These are phyloP conservation scores for Danaus plexippus DNA, from an alignment of 1,140 invertebrate species.

Conservation along the genomic window DNA sequence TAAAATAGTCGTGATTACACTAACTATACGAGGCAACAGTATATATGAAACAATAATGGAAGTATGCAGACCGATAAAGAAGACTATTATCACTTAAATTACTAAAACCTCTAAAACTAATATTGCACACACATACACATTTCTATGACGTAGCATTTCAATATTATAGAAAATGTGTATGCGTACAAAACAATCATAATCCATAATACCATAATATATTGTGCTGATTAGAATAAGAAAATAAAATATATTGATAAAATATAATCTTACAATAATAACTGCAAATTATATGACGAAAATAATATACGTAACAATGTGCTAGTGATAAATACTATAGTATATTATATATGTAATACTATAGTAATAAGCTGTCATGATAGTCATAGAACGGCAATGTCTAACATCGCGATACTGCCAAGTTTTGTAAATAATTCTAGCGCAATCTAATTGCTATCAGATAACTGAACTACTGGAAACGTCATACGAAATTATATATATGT, in stretches of 20 bases:
- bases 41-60: constrained; percentile 56
- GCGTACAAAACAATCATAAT: constrained; percentile 61
- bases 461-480: constrained; percentile 46
- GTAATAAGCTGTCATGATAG: constrained; percentile 33
- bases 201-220: constrained; percentile 66
- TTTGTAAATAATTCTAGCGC: constrained; percentile 52
- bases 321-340: constrained; percentile 34
- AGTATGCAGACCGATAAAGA: constrained; percentile 37
- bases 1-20: constrained; percentile 62
- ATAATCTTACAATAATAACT: constrained; percentile 63
- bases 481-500: constrained; percentile 54
- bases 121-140: constrained; percentile 72
- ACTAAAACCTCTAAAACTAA: constrained; percentile 64
- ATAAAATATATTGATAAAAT: constrained; percentile 69
- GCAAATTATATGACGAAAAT: constrained; percentile 58
- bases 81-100: constrained; percentile 44
- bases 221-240: constrained; percentile 63
- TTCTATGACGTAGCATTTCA: constrained; percentile 45
- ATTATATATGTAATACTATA: constrained; percentile 29
- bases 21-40: constrained; percentile 58
- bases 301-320: constrained; percentile 50
- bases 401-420: constrained; percentile 51
- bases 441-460: constrained; percentile 59
- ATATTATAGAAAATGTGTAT: constrained; percentile 58
- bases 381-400: constrained; percentile 55